Percentiles rank a stretch among this genome's conserved stretches.
These are phyloP conservation scores for Anoplopoma fimbria DNA, from an alignment of 2,113 vertebrate species.

Conservation along the genomic window DNA sequence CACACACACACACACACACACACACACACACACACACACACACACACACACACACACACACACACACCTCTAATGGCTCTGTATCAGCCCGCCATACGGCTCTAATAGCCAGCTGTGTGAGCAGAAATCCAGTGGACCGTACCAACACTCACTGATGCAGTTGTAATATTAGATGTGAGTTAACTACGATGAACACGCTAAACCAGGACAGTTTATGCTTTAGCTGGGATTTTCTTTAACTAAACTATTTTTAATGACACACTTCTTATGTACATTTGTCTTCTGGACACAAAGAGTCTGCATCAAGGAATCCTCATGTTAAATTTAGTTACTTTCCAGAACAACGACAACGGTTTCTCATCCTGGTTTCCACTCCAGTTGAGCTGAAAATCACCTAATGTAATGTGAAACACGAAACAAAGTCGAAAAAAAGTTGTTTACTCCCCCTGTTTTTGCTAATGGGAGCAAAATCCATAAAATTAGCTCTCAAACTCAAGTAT, in stretches of 20 bases:
- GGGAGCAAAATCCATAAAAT: background rate
- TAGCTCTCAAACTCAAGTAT: background rate
- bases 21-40: slow-evolving; percentile 49
- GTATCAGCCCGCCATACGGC: slow-evolving; percentile 63
- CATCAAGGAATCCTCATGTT: background rate
- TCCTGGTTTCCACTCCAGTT: background rate
- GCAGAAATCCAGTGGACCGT: slow-evolving; percentile 56
- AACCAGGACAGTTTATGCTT: background rate
- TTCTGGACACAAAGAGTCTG: background rate
- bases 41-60: slow-evolving; percentile 29
- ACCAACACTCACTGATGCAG: slow-evolving; percentile 63
- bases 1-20: slow-evolving; percentile 35
- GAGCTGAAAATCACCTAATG: background rate
- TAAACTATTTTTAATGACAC: background rate
- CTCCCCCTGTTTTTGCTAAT: background rate
- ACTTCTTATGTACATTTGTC: background rate
- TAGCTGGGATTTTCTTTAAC: background rate
- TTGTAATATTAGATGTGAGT: slow-evolving; percentile 59
- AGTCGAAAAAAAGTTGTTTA: background rate
- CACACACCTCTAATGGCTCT: slow-evolving; percentile 67
- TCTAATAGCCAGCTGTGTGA: slow-evolving; percentile 79
- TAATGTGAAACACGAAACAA: background rate
- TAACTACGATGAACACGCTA: slow-evolving; percentile 30
- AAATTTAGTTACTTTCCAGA: background rate
- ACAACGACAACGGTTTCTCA: background rate